These are phyloP conservation scores for Tilapia sparmanii DNA, from an alignment of 2,113 vertebrate genomes.

Conservation along the genomic window DNA sequence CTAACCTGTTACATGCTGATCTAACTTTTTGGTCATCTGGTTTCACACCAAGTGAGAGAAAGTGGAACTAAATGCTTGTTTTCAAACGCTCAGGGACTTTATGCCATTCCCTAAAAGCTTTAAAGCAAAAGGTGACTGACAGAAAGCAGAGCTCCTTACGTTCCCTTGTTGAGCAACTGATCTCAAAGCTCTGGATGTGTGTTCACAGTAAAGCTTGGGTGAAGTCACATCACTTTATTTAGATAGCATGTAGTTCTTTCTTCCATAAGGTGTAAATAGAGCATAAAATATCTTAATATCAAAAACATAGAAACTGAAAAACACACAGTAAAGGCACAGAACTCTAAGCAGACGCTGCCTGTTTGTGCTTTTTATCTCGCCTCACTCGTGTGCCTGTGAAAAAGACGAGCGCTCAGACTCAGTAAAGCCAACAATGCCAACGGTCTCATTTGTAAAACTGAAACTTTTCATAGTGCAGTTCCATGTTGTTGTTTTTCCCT, in stretches of 20 bases:
- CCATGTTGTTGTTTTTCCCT: not conserved
- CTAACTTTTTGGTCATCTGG: accelerated
- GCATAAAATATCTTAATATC: not conserved
- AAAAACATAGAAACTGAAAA: not conserved
- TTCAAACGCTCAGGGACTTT: not conserved
- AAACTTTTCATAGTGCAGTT: accelerated
- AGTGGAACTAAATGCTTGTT: not conserved
- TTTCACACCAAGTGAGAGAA: not conserved
- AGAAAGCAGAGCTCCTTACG: not conserved
- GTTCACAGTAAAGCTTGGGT: not conserved
- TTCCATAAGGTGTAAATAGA: not conserved
- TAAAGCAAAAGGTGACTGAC: not conserved
- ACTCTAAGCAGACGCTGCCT: not conserved
- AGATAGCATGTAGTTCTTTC: accelerated
- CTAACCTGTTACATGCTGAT: not conserved
- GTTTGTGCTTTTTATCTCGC: not conserved
- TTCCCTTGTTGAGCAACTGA: not conserved
- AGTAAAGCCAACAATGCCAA: accelerated
- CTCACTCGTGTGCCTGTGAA: not conserved
- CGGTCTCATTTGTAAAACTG: not conserved
- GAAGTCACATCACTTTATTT: not conserved
- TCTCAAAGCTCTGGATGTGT: not conserved
- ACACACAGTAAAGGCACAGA: not conserved
- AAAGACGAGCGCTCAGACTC: accelerated
- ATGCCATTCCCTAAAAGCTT: not conserved